Evolutionary conservation across 2,113 vertebrate genomes (phyloP), one percentile per base, ranked within the genome.

Genomic region (Laticauda laticaudata): DNA sequence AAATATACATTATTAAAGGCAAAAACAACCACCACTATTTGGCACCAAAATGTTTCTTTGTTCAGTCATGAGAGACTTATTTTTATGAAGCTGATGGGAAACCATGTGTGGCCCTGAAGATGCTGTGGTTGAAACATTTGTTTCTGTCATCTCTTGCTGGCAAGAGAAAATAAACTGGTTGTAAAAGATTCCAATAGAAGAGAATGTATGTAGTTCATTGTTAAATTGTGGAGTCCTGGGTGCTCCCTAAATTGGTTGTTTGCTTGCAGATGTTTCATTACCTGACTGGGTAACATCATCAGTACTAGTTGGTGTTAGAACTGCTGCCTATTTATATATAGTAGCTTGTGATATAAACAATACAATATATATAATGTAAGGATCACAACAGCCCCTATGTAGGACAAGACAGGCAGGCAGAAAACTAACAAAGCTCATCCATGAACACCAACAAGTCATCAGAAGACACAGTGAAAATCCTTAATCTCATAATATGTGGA

Each of bases 61-160:
- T 39, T 61, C 55, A 51, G 75, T 29, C 56, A 81, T 15, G 45
- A 10, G 53, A 89, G 81, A 23, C 24, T 48, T 23, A 43, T 87
- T 91, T 86, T 90, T 90, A 92, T 57, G 54, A 75, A 88, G 29
- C 54, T 29, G 57, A 87, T 56, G n/a, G 85, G 75, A 87, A 88
- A 2, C 24, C 29, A 90, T 57, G 20, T 11, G 69, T 91, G 24
- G 10, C 55, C 23, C 21, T 20, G 55, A 94, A 90, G 23, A 39
- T 26, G 69, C 34, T 39, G 20, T 55, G 81, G 87, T 45, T 26
- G 11, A 89, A 87, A 39, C 21, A 92, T 94, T 94, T 92, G 56
- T 75, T 90, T 87, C 57, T 90, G 75, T 90, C 92, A 93, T 86
- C 26, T n/a, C 43, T 26, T 11, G 10, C 55, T 86, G 88, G 54